phyloP scores from a whole-genome alignment of 2,113 vertebrate genomes.

The Bujurquina vittata region DNA sequence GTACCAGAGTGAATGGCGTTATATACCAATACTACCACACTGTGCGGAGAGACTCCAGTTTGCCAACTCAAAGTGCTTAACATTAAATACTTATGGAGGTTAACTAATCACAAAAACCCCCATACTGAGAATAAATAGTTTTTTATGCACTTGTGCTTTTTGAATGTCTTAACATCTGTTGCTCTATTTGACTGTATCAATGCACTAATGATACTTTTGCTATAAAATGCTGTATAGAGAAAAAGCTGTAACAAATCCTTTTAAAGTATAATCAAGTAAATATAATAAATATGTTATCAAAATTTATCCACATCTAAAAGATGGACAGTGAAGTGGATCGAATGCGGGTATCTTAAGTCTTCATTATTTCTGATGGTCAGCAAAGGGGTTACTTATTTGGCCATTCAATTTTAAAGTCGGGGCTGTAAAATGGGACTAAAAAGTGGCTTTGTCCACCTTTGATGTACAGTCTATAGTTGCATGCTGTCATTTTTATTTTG shows the following conservation, averaged over 20 bases:
- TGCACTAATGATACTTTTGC: background rate
- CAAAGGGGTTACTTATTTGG: background rate
- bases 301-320: background rate
- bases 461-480: background rate
- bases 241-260: background rate
- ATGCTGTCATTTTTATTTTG: background rate
- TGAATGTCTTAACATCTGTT: background rate
- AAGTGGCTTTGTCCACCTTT: background rate
- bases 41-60: constrained; percentile 18
- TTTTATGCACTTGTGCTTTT: constrained; percentile 1
- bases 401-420: background rate
- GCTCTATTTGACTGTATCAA: background rate
- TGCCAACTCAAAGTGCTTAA: constrained; percentile 31
- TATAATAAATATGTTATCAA: background rate
- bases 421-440: no score
- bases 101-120: background rate
- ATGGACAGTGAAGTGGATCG: no score
- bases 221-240: background rate
- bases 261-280: background rate
- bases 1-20: constrained; percentile 51
- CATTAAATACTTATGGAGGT: constrained; percentile 17
- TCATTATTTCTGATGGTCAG: background rate
- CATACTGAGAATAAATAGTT: background rate
- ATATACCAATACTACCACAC: constrained; percentile 18
- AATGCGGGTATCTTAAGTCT: no score